Evolutionary conservation across 2,113 vertebrate genomes (phyloP).

Genomic region (Clarias macrocephalus): DNA sequence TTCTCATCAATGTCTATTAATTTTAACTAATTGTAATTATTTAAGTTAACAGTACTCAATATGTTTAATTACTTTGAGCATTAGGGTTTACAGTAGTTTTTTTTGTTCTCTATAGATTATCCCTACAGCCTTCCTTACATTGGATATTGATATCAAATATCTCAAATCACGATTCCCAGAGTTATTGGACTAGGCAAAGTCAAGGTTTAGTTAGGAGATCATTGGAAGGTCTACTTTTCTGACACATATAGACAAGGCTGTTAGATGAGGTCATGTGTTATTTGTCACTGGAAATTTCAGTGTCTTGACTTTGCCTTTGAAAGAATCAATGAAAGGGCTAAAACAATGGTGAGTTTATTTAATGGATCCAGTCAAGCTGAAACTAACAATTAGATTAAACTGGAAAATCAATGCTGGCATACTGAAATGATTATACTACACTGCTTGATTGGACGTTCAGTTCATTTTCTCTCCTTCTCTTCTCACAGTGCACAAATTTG

Average conservation of each 20-base stretch:
- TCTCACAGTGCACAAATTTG: not conserved
- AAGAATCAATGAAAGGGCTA: conserved; percentile 40
- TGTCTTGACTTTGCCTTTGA: conserved; percentile 31
- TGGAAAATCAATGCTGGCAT: conserved; percentile 66
- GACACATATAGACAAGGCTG: not conserved
- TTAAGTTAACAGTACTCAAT: too few species aligned
- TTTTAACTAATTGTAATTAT: too few species aligned
- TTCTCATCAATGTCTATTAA: too few species aligned
- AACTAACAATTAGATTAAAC: conserved; percentile 65
- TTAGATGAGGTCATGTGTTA: not conserved
- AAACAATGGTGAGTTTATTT: conserved; percentile 62
- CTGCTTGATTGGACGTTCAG: conserved; percentile 43
- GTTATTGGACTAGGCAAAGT: not conserved
- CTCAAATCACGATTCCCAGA: not conserved
- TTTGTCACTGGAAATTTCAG: conserved; percentile 7
- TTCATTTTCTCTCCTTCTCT: conserved; percentile 44
- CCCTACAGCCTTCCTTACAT: too few species aligned
- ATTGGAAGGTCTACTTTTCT: not conserved
- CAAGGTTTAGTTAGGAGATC: not conserved
- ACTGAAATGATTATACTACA: conserved; percentile 61
- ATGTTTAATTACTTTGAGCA: too few species aligned
- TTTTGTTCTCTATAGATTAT: not conserved
- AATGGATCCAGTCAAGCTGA: conserved; percentile 62
- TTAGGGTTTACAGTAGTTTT: not conserved
- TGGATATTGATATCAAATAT: not conserved